Evolutionary conservation across 2,888 invertebrate species (phyloP).

Genomic region (Dromius quadrimaculatus): DNA sequence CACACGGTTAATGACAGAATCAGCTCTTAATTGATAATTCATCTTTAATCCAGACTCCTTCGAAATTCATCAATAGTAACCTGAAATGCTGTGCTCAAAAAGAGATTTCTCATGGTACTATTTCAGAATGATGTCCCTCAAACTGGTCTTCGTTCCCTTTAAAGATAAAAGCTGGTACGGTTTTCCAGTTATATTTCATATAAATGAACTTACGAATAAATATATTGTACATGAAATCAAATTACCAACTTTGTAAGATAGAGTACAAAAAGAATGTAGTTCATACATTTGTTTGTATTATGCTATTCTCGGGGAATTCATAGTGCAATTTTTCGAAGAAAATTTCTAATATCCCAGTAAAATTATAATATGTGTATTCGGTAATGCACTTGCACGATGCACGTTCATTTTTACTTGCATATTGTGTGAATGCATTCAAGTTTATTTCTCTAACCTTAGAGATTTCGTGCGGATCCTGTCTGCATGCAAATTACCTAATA

Average conservation of each 20-base stretch:
- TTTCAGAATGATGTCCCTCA: too few species aligned
- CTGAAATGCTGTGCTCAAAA: too few species aligned
- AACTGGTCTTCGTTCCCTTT: too few species aligned
- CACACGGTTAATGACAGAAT: too few species aligned
- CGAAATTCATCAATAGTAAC: too few species aligned
- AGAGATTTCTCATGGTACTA: too few species aligned
- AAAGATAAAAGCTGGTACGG: too few species aligned
- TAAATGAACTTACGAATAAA: not conserved
- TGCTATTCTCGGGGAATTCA: conserved; percentile 4
- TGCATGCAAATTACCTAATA: conserved; percentile 26
- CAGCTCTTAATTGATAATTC: too few species aligned
- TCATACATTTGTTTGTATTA: conserved; percentile 18
- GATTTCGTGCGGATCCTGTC: conserved; percentile 8
- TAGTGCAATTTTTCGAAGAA: conserved; percentile 26
- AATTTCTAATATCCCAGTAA: conserved; percentile 22
- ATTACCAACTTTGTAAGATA: conserved; percentile 9
- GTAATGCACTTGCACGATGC: conserved; percentile 21
- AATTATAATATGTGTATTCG: conserved; percentile 33
- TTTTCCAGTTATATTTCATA: too few species aligned
- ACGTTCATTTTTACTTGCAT: conserved; percentile 22
- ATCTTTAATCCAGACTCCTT: too few species aligned
- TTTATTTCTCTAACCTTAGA: conserved; percentile 17
- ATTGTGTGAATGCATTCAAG: conserved; percentile 27
- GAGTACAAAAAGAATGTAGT: conserved; percentile 3
- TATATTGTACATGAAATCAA: conserved; percentile 1